Evolutionary conservation across 2,888 invertebrate genomes (phyloP).

Genomic region (Marronus borbonicus): DNA sequence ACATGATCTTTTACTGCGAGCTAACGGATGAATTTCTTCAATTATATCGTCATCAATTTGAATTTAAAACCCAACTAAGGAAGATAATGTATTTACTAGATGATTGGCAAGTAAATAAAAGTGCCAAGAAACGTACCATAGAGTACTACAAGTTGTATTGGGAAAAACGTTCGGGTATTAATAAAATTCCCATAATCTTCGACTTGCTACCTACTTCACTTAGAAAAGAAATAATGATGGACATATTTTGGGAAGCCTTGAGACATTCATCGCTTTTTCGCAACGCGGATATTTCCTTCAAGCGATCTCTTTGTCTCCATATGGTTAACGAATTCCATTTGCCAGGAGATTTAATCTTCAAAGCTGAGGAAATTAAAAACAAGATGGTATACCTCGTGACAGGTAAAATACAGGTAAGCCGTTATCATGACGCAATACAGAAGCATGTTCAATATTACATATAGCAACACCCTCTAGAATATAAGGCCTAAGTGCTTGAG

Average conservation of each 20-base stretch:
- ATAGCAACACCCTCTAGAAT: no score
- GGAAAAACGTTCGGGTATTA: constrained; percentile 73
- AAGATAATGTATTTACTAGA: constrained; percentile 48
- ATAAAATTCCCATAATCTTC: constrained; percentile 69
- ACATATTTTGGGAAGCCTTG: constrained; percentile 73
- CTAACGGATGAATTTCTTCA: constrained; percentile 41
- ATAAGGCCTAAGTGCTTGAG: no score
- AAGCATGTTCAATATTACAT: no score
- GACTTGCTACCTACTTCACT: constrained; percentile 70
- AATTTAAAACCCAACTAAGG: constrained; percentile 37
- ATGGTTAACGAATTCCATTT: constrained; percentile 73
- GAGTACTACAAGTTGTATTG: constrained; percentile 72
- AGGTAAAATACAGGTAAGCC: constrained; percentile 66
- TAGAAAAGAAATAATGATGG: constrained; percentile 73
- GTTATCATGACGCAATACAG: no score
- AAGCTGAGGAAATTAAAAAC: constrained; percentile 71
- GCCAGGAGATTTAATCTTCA: constrained; percentile 72
- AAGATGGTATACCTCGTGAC: constrained; percentile 73
- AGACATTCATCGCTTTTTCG: constrained; percentile 72
- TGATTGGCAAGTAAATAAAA: constrained; percentile 50
- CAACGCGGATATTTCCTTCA: constrained; percentile 72
- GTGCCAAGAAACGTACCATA: constrained; percentile 50
- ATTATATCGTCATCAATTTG: constrained; percentile 45
- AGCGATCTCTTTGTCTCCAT: constrained; percentile 71
- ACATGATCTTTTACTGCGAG: constrained; percentile 44